These are phyloP conservation scores for Eriosoma lanigerum DNA, from an alignment of 1,140 invertebrate species.

Conservation along the genomic window DNA sequence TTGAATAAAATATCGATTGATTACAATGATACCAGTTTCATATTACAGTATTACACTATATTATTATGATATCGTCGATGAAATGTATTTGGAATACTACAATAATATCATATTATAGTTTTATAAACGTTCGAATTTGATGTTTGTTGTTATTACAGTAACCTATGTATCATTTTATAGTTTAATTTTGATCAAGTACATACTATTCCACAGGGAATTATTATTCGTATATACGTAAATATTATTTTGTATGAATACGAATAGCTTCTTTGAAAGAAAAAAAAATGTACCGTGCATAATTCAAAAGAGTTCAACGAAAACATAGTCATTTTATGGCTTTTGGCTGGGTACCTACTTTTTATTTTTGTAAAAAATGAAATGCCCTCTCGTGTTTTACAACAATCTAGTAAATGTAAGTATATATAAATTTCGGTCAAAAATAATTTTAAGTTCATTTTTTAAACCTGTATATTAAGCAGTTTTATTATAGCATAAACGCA, in stretches of 20 bases:
- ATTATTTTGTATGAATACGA: constrained; percentile 24
- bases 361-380: background rate
- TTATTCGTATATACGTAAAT: background rate
- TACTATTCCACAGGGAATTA: background rate
- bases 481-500: background rate
- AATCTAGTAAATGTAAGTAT: constrained; percentile 26
- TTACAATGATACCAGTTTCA: too few relatives aligned
- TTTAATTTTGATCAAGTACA: constrained; percentile 1
- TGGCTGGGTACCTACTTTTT: background rate
- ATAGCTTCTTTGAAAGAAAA: constrained; percentile 20
- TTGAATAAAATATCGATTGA: too few relatives aligned
- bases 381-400: constrained; percentile 33
- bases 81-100: background rate
- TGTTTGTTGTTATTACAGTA: background rate
- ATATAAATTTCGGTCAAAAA: constrained; percentile 12
- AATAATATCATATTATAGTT: background rate
- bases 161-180: constrained; percentile 9
- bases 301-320: constrained; percentile 16
- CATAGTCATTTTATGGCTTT: constrained; percentile 11
- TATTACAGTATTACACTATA: too few relatives aligned
- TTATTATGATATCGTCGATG: too few relatives aligned
- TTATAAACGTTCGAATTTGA: background rate
- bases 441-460: constrained; percentile 34
- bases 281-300: constrained; percentile 17
- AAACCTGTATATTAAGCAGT: constrained; percentile 16